Conservation (phyloP, 1,140 invertebrate genomes). For the Diachasmimorpha longicaudata region DNA sequence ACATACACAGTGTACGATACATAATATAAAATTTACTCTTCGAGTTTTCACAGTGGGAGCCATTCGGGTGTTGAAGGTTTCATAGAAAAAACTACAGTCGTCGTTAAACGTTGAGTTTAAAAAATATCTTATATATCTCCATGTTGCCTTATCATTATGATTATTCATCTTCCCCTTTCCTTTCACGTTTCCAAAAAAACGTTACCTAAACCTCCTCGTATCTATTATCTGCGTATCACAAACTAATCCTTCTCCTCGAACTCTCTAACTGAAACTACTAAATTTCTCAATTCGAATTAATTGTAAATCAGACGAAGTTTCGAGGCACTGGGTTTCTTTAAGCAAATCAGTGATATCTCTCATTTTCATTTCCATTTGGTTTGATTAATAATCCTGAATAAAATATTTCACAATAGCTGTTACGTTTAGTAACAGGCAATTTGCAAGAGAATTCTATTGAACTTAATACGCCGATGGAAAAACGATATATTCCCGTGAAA, state of each 20-base stretch:
- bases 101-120: conserved; percentile 1
- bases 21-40: neutral
- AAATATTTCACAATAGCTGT: too few relatives aligned
- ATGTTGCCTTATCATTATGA: neutral
- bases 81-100: conserved; percentile 5
- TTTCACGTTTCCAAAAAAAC: neutral
- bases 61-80: neutral
- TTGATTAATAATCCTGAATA: too few relatives aligned
- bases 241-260: neutral
- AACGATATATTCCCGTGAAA: too few relatives aligned
- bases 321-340: neutral
- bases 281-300: neutral
- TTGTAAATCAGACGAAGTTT: neutral
- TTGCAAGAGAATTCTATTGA: neutral
- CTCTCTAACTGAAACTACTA: neutral
- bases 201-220: neutral
- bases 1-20: neutral
- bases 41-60: neutral
- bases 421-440: neutral
- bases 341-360: neutral
- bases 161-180: neutral
- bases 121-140: conserved; percentile 1
- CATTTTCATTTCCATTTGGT: too few relatives aligned
- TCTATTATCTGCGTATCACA: neutral
- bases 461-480: too few relatives aligned